Base-by-base conservation (phyloP, 2,888 invertebrate genomes). In the Lithosia quadra region DNA sequence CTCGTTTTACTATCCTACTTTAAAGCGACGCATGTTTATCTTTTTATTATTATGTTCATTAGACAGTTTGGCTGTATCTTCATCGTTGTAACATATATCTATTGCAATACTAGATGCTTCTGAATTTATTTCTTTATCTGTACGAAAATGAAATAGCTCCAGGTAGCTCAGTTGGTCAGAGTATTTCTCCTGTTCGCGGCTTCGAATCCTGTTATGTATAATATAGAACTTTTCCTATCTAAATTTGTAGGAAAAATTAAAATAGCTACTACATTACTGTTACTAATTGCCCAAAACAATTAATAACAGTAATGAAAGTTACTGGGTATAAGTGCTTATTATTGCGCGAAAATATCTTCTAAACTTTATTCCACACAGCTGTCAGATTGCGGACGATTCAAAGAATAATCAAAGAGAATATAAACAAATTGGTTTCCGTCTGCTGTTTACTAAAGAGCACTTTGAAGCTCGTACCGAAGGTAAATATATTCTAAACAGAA, bases 401-500 rank as follows among this genome's bases (percentile, higher is more conserved):
- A 66, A 72, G 77, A 82, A 83, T 80, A 73, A 76, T 75, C 66
- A 76, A 78, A 76, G 72, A 74, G 67, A 74, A 60, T 69, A 72
- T 74, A 80, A 81, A 80, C 75, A 80, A 75, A 85, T 84, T 73
- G 73, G 75, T 79, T 80, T 83, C 77, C 80, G 77, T 75, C 75
- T 65, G 74, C 79, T 85, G 88, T 84, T 86, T 85, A 85, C 84
- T 83, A 84, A 86, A 86, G 81, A 83, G 80, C 71, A 63, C 64
- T 82, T 82, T 83, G 80, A 85, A 84, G 80, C 84, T 87, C 84
- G 86, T 86, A 90, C 84, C 61, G 81, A 87, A 91, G 88, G 85
- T 90, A 90, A 90, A 92, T 92, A 87, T 92, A 92, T 92, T 92
- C 92, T 85, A 86, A 88, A 90, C 91, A 91, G 92, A 88, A 90